Percentiles rank a stretch among this genome's conserved stretches.
Conservation (phyloP, 2,113 vertebrate species). For the Calyptommatus sinebrachiatus region DNA sequence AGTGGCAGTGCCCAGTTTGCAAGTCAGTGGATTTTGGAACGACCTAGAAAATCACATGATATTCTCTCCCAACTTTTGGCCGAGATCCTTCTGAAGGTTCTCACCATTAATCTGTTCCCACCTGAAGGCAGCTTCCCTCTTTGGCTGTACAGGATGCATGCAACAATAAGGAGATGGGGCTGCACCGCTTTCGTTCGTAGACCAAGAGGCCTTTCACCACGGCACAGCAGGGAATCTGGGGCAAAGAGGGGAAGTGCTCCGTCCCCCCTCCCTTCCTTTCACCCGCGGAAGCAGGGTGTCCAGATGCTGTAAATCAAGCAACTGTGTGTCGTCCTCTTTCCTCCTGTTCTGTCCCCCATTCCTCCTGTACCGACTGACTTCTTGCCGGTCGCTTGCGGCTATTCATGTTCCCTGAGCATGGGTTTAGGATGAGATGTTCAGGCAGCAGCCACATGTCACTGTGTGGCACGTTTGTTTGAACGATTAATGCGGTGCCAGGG, state of each 20-base stretch:
- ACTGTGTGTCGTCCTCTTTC: not conserved
- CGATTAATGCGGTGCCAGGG: constrained; percentile 6
- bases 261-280: constrained; percentile 2
- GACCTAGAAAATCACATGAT: not conserved
- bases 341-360: not conserved
- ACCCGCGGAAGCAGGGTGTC: constrained; percentile 20
- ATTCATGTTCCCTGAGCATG: constrained; percentile 16
- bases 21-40: not conserved
- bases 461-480: constrained; percentile 1
- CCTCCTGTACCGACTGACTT: constrained; percentile 11
- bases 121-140: constrained; percentile 7
- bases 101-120: not conserved
- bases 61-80: not conserved
- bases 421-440: constrained; percentile 30
- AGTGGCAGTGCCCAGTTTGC: not conserved
- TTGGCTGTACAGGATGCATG: not conserved
- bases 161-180: not conserved
- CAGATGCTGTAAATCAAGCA: constrained; percentile 38
- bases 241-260: constrained; percentile 18
- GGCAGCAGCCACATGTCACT: constrained; percentile 19
- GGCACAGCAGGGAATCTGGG: constrained; percentile 23
- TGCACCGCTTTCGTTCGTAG: not conserved
- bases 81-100: not conserved
- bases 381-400: constrained; percentile 11
- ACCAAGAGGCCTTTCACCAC: not conserved